Evolutionary conservation across 2,113 vertebrate species (phyloP).

Genomic region (Etheostoma cragini): DNA sequence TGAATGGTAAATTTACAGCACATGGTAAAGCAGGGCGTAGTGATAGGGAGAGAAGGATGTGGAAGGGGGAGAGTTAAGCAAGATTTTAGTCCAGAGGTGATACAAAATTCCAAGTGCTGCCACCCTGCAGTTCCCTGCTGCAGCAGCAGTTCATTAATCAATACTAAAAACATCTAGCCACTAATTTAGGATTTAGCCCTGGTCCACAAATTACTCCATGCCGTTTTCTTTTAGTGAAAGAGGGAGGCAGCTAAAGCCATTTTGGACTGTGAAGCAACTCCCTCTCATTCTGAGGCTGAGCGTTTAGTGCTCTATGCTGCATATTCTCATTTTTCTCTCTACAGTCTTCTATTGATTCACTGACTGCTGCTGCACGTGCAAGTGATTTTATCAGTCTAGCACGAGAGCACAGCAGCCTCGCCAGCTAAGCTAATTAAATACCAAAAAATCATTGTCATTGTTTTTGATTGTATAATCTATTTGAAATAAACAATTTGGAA

Average conservation of each 20-base stretch:
- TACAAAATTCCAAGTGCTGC: slow-evolving; percentile 48
- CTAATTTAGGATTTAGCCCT: slow-evolving; percentile 50
- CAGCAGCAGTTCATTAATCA: slow-evolving; percentile 59
- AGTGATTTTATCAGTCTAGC: slow-evolving; percentile 48
- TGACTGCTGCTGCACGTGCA: slow-evolving; percentile 52
- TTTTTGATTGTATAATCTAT: slow-evolving; percentile 1
- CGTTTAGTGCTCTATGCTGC: slow-evolving; percentile 46
- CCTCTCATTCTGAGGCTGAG: slow-evolving; percentile 21
- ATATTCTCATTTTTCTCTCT: slow-evolving; percentile 63
- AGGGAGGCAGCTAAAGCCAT: slow-evolving; percentile 19
- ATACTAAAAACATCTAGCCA: slow-evolving; percentile 55
- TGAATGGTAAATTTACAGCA: slow-evolving; percentile 29
- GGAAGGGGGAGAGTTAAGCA: slow-evolving; percentile 29
- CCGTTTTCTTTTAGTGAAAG: slow-evolving; percentile 24
- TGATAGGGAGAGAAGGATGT: slow-evolving; percentile 18
- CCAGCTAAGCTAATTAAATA: slow-evolving; percentile 53
- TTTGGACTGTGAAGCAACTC: slow-evolving; percentile 37
- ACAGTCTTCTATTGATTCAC: slow-evolving; percentile 62
- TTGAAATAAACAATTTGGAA: neutral
- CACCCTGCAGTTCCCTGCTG: slow-evolving; percentile 38
- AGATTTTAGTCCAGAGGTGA: slow-evolving; percentile 37
- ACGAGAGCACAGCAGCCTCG: slow-evolving; percentile 19
- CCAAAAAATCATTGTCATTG: slow-evolving; percentile 22
- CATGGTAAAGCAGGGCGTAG: slow-evolving; percentile 18
- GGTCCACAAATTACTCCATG: slow-evolving; percentile 26